Evolutionary conservation across 2,113 vertebrate species (phyloP), one percentile per base, ranked within the genome.

Genomic region (Oryzias javanicus): DNA sequence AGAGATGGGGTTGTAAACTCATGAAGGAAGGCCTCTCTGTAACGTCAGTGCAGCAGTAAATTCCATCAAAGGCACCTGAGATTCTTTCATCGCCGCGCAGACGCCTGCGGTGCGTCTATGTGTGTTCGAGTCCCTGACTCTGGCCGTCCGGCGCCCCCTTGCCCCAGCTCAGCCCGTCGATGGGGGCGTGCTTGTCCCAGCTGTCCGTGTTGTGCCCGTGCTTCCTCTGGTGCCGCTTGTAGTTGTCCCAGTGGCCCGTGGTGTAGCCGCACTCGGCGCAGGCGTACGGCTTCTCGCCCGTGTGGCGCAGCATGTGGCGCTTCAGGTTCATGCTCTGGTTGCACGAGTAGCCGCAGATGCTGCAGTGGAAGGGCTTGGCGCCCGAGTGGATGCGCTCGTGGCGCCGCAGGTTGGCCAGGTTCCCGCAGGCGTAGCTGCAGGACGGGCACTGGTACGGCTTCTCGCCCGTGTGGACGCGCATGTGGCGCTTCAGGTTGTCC

Each of bases 321-420:
- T 98, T 98, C 79, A 98, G 93, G 92, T 98, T 98, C 95, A 98
- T 98, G 84, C 96, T 98, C 94, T 98, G 96, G 84, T 98, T 98
- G 90, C 96, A 98, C 76, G 92, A 94, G 91, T 98, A 97, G 86
- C 90, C 92, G 87, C 96, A 98, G 53, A 97, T 88, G 79, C 90
- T 91, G 79, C 96, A 98, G 82, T 93, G 92, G 83, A 98, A 98
- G 27, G 96, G 96, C 85, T 98, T 98, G 90, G 95, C 92, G 0
- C 96, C 96, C 0, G 95, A 96, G 88, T 98, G 96, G 86, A 98
- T 95, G 68, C 95, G 94, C 80, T 95, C 94, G 0, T 98, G 96
- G 27, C 95, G 92, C 72, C 96, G 95, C 73, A 98, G 91, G 91
- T 98, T 98, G 83, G 95, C 96, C 83, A 98, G 90, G 89, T 98